Evolutionary conservation across 2,797 vertebrate genomes (phyloP), one percentile per base, ranked within the genome.

Genomic region (Neosilurus hyrtlii): DNA sequence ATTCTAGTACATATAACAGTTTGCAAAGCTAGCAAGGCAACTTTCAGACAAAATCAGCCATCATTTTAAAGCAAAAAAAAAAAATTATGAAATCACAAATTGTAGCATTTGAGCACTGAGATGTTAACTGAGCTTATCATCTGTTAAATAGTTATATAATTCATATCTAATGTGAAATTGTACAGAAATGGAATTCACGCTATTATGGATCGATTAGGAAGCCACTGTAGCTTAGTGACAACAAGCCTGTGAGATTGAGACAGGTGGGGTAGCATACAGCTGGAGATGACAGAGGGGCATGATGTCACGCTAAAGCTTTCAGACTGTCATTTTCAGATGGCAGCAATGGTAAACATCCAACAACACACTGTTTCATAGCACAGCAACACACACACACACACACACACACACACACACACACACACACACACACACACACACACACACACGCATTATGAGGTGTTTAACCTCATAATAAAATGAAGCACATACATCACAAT

Each of bases 241-340:
- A 82, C 52, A 84, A 79, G 84, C 43, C 56, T 57, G 51, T 56
- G 61, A 73, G 74, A 79, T 68, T 22, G 35, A 76, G 78, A 79
- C 80, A 84, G 84, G 61, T 84, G 74, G 61, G 63, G 79, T 54
- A 72, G 85, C 66, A 90, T 89, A 52, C 88, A 94, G 92, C 92
- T 94, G 93, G 88, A 86, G 81, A 70, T 93, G 93, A 94, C 94
- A 94, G 90, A 59, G 88, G 83, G 68, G 80, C 86, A 80, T 87
- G 88, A 86, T 88, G 82, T 78, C 71, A 78, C 85, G 85, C 86
- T 92, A 92, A 89, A 85, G 90, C 87, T 83, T 87, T 84, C 85
- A 87, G 88, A 88, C 91, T 91, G 91, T 93, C 93, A 93, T 83
- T 83, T 93, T 88, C 93, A 94, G 92, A 94, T 94, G 94, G 90